Evolutionary conservation across 2,888 invertebrate genomes (phyloP), one percentile per base, ranked within the genome.

Genomic region (Volucella inflata): DNA sequence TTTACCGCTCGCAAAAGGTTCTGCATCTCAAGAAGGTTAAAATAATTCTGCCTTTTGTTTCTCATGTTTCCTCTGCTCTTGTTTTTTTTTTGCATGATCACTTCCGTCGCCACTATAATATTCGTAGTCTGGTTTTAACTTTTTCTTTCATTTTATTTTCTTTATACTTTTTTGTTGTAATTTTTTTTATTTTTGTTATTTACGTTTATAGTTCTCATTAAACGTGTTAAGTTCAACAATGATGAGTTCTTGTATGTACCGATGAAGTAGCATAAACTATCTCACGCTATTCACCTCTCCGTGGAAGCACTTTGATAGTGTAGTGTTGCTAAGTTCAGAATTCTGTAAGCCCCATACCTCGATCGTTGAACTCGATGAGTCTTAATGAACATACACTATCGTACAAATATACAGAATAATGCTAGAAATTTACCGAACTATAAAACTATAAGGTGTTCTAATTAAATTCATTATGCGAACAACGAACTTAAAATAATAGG

Each of bases 401-500:
- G 21, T 21, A 21, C 2, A 4, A 3, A 6, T 30, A 30, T 30
- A 30, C 30, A 68, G 38, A 78, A 74, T 74, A 68, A 68, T 60
- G 60, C 44, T 44, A 71, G 57, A 71, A 76, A 85, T 80, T 80
- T 85, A 80, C 67, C 44, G 36, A 67, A 72, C 50, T 55, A 71
- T 80, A 76, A 76, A 65, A 46, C 46, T 70, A 62, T 59, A 67
- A 67, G 50, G 44, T 53, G 36, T 48, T 67, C 80, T 85, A 85
- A 85, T 85, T 85, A 80, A 80, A 76, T 76, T 76, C 71, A 80
- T 80, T 80, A 85, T 71, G 62, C 53, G 80, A 80, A 38, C 80
- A 71, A 60, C 71, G 71, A 85, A 85, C 76, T 55, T 57, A 53
- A 0, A 30, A 30, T 30, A 30, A 30, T 30, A 30, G 30, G 6